Base-by-base conservation (phyloP, 2,888 invertebrate genomes). In the Ichneumon xanthorius region DNA sequence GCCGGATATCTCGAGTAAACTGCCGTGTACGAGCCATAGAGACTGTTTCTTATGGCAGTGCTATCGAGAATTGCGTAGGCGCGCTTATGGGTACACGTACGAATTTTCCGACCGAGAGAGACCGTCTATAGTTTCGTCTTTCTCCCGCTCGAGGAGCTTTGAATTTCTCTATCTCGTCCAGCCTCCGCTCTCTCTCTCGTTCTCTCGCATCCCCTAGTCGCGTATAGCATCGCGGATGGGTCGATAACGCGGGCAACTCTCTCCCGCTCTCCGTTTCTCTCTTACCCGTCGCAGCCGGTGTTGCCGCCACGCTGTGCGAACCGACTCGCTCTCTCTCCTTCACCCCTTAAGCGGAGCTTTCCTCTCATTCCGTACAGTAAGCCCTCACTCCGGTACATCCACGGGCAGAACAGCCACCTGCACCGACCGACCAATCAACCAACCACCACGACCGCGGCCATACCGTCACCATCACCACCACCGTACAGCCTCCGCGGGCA, bases 191-290 rank as follows among this genome's bases (percentile, higher is more conserved):
- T 50, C 63, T 26, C 63, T 26, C 22, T 7, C 55, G 16, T 48
- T 55, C 80, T 37, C 55, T 37, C 63, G 40, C 22, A 73, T 65
- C 67, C 22, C 58, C 33, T 76, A 85, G 89, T 89, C 87, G 89
- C 90, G 90, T 91, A 89, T 88, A 91, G 90, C 90, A 85, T 89
- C 87, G 89, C 87, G 91, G 90, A 91, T 91, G 92, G 93, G 93
- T 93, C 93, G 93, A 93, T 93, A 93, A 93, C 91, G 92, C 93
- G 76, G 71, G 91, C 90, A 91, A 90, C 91, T 91, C 91, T 92
- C 91, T 48, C 45, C 45, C 45, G 45, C 45, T 48, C 45, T 4
- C 14, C 16, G 14, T 48, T 48, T 48, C 45, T 89, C 91, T 78
- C 55, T 78, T 33, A 89, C 89, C 90, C 91, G 90, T 90, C 90